phyloP scores from a whole-genome alignment of 2,797 vertebrate genomes.

The Poecilia gillii region DNA sequence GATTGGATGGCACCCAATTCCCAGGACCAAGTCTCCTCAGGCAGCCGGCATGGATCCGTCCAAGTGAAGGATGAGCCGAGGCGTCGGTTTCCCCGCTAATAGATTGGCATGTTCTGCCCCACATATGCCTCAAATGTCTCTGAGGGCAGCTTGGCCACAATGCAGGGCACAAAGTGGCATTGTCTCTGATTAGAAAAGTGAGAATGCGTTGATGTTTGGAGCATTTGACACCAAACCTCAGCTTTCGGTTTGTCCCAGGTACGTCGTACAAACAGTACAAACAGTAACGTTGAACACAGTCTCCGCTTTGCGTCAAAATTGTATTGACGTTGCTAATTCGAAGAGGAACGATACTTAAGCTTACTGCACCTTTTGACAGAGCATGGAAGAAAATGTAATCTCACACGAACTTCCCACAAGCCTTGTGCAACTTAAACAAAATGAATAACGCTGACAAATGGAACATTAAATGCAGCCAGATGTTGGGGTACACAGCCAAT shows the following conservation, averaged over 20 bases:
- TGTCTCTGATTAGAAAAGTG: conserved; percentile 39
- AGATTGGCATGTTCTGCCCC: conserved; percentile 68
- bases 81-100: conserved; percentile 65
- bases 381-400: background rate
- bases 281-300: background rate
- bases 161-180: conserved; percentile 43
- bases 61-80: conserved; percentile 77
- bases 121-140: conserved; percentile 70
- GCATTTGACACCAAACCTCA: conserved; percentile 23
- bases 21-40: conserved; percentile 76
- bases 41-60: conserved; percentile 73
- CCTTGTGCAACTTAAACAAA: background rate
- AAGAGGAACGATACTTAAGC: background rate
- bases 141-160: conserved; percentile 47
- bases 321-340: background rate
- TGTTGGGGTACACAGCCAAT: background rate
- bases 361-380: background rate
- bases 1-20: conserved; percentile 81
- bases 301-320: background rate
- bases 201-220: conserved; percentile 21
- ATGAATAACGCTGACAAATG: background rate
- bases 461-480: background rate
- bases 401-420: background rate
- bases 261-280: background rate
- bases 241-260: background rate